These are phyloP conservation scores for Trachythela sp. DNA, from an alignment of 64 coral and sea anemone species.

Conservation along the genomic window DNA sequence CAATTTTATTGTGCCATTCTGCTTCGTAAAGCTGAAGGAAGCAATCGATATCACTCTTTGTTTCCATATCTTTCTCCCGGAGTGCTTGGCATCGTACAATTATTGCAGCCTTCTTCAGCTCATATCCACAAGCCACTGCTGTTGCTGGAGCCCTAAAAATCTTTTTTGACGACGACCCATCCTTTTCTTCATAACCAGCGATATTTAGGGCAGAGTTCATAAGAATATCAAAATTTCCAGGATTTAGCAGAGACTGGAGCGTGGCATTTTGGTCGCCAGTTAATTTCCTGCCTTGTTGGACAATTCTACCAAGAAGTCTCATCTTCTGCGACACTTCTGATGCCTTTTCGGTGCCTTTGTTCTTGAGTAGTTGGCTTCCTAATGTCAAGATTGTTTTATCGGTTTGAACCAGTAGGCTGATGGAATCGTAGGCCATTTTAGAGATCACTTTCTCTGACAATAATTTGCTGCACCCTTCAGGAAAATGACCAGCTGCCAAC, in stretches of 20 bases:
- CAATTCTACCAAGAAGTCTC: neutral
- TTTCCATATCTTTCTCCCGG: neutral
- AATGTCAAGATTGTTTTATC: neutral
- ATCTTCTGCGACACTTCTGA: neutral
- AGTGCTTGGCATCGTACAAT: neutral
- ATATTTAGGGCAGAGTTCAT: neutral
- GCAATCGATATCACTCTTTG: neutral
- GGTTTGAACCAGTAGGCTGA: neutral
- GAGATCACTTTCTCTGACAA: neutral
- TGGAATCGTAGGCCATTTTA: neutral
- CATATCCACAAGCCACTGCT: neutral
- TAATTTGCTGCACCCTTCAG: neutral
- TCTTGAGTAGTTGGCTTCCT: neutral
- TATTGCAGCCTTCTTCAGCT: neutral
- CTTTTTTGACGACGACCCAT: neutral
- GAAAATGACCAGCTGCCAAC: neutral
- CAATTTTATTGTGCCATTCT: neutral
- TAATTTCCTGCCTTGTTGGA: neutral
- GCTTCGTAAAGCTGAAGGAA: neutral
- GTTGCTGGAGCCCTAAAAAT: neutral
- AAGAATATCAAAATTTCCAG: neutral
- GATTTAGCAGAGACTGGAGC: neutral
- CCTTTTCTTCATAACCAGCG: neutral
- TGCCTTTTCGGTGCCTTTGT: neutral
- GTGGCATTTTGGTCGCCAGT: neutral